Percentiles rank a stretch among this genome's conserved stretches.
These are phyloP conservation scores for Acheta domesticus DNA, from an alignment of 2,888 invertebrate genomes.

Conservation along the genomic window DNA sequence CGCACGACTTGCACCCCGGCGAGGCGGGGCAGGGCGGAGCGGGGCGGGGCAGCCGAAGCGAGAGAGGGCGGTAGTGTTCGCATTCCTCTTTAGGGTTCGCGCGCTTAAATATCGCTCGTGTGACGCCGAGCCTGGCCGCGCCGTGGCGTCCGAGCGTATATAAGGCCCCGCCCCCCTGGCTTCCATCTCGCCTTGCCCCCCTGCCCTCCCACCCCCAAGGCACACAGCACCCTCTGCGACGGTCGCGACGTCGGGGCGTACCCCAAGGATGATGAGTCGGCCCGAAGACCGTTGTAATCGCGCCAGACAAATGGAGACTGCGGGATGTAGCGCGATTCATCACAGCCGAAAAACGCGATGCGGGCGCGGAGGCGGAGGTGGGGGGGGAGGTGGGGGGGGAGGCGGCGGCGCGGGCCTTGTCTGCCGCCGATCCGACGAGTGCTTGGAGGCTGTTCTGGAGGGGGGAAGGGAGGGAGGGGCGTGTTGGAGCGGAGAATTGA, in stretches of 20 bases:
- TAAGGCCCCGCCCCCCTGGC: too few relatives aligned
- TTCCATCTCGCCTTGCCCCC: too few relatives aligned
- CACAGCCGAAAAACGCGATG: background rate
- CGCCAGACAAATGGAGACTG: constrained; percentile 9
- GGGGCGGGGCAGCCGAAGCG: background rate
- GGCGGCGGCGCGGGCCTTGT: too few relatives aligned
- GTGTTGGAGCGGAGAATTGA: too few relatives aligned
- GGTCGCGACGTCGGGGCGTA: background rate
- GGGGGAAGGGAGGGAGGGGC: too few relatives aligned
- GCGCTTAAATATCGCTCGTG: background rate
- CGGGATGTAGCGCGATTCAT: background rate
- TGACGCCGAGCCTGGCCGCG: too few relatives aligned
- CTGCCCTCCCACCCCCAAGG: too few relatives aligned
- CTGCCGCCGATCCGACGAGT: too few relatives aligned
- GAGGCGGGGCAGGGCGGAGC: background rate
- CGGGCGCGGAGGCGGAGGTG: too few relatives aligned
- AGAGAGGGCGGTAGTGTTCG: background rate
- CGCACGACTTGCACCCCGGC: background rate
- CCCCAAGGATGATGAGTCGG: background rate
- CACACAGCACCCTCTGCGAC: background rate
- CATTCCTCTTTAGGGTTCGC: background rate
- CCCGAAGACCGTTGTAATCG: background rate
- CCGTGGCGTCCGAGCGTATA: too few relatives aligned
- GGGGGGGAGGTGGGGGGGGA: too few relatives aligned
- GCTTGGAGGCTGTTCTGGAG: too few relatives aligned